These are phyloP conservation scores for Hyla sarda DNA, from an alignment of 2,113 vertebrate genomes.

Conservation along the genomic window DNA sequence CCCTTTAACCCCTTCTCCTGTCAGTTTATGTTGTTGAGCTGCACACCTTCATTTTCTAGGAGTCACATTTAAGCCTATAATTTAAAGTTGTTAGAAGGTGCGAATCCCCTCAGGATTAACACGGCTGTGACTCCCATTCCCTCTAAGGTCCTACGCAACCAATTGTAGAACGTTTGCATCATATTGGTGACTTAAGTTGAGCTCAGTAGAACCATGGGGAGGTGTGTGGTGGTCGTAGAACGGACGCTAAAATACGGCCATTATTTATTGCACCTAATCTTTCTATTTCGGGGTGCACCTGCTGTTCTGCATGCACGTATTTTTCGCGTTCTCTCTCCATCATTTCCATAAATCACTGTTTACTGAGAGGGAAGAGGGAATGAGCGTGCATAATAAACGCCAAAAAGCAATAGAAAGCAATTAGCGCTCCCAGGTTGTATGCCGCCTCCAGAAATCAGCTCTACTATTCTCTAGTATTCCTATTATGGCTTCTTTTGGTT, in stretches of 20 bases:
- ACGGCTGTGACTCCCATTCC: not conserved
- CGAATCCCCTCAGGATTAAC: not conserved
- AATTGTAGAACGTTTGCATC: too few species aligned
- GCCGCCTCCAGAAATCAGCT: not conserved
- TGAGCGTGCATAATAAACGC: not conserved
- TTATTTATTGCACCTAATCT: not conserved
- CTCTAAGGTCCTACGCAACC: not conserved
- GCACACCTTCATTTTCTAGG: too few species aligned
- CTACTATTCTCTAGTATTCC: not conserved
- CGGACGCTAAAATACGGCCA: not conserved
- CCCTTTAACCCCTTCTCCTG: too few species aligned
- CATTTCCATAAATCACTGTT: not conserved
- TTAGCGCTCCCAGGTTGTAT: not conserved
- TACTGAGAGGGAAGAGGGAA: not conserved
- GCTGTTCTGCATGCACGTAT: not conserved
- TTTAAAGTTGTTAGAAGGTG: not conserved
- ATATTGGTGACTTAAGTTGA: too few species aligned
- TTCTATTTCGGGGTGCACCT: not conserved
- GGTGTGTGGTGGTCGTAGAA: not conserved
- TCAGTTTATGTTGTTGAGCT: too few species aligned
- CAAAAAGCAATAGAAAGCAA: slow-evolving; percentile 9
- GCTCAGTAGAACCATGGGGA: not conserved
- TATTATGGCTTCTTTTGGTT: too few species aligned
- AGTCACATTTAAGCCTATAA: not conserved
- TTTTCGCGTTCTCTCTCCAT: not conserved